A percentile compares a stretch with the other conserved stretches of the same genome.
Conservation (phyloP, 2,888 invertebrate genomes). For the Adineta ricciae region DNA sequence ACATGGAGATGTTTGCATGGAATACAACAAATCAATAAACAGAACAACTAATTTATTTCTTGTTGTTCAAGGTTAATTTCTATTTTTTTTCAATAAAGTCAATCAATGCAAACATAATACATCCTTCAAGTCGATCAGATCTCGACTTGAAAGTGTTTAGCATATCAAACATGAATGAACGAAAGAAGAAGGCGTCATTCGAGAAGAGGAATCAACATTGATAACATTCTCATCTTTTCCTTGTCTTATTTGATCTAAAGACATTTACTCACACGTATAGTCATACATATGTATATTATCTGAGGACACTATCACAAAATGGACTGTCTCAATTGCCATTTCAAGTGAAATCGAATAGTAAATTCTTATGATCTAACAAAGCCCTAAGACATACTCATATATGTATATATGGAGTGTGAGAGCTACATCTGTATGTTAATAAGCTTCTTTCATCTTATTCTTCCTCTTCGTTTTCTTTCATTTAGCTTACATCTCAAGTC, state of each 20-base stretch:
- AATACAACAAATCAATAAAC: not conserved
- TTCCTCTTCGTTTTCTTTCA: not conserved
- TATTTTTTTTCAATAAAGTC: not conserved
- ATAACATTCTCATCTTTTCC: not conserved
- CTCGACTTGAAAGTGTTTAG: not conserved
- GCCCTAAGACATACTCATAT: not conserved
- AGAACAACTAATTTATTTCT: not conserved
- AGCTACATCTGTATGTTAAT: not conserved
- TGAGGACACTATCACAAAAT: not conserved
- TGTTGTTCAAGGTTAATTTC: not conserved
- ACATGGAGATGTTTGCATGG: not conserved
- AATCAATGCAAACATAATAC: not conserved
- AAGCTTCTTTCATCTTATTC: not conserved
- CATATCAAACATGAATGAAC: not conserved
- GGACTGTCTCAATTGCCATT: slow-evolving; percentile 8
- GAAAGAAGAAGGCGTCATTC: not conserved
- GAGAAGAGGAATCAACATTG: not conserved
- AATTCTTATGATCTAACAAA: slow-evolving; percentile 2
- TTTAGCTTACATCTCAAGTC: not conserved
- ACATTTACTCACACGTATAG: not conserved
- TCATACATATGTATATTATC: not conserved
- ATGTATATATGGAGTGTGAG: not conserved
- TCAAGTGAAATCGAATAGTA: not conserved
- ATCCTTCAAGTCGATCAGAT: not conserved
- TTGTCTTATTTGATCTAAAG: not conserved